Conservation (phyloP, 92 coral and sea anemone genomes). For the Porites rus region DNA sequence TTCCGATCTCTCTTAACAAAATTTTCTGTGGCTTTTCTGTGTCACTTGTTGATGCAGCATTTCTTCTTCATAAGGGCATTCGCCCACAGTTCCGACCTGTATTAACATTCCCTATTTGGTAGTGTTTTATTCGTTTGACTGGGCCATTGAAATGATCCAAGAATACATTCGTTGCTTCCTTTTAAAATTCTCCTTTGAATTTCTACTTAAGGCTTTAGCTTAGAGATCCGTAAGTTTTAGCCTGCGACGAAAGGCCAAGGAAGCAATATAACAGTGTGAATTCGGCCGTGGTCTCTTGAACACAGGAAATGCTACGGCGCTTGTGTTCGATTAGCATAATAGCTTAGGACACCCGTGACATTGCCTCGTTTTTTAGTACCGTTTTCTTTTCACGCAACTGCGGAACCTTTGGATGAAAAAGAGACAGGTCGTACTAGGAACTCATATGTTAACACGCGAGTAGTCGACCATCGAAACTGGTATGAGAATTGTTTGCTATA, state of each 20-base stretch:
- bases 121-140: too few relatives aligned
- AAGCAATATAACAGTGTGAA: too few relatives aligned
- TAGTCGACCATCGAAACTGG: neutral
- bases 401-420: neutral
- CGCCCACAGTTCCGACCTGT: neutral
- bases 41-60: neutral
- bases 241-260: too few relatives aligned
- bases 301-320: neutral
- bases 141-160: neutral
- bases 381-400: constrained; percentile 17
- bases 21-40: neutral
- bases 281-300: too few relatives aligned
- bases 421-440: neutral
- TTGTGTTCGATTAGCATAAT: constrained; percentile 26
- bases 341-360: neutral
- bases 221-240: constrained; percentile 9
- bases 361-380: constrained; percentile 12
- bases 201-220: neutral
- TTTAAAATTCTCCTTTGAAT: neutral
- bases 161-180: constrained; percentile 10
- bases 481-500: neutral
- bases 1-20: neutral
- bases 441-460: neutral
- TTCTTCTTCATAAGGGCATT: neutral
- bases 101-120: neutral